Conservation (phyloP, 2,888 invertebrate genomes). For the Drosophila hamatofila region DNA sequence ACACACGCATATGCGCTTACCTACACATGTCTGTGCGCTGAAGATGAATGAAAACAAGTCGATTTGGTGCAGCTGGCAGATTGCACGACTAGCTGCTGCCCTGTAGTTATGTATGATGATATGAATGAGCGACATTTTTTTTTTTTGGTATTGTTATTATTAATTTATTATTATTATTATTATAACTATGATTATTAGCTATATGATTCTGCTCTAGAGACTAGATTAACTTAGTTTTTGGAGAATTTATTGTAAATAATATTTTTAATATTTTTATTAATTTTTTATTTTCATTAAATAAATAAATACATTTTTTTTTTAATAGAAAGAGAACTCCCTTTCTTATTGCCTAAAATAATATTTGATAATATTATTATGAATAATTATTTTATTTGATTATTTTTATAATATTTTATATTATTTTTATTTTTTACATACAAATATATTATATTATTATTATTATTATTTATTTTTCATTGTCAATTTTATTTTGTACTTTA, state of each 20-base stretch:
- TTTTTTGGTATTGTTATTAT: not conserved
- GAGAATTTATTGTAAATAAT: too few species aligned
- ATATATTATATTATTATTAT: not conserved
- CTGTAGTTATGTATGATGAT: not conserved
- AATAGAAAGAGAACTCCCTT: too few species aligned
- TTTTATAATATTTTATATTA: not conserved
- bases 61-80: not conserved
- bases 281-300: too few species aligned
- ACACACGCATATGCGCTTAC: not conserved
- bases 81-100: conserved; percentile 3
- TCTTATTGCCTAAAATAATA: too few species aligned
- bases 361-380: too few species aligned
- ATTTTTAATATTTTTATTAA: not conserved
- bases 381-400: too few species aligned
- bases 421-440: too few species aligned
- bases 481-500: too few species aligned
- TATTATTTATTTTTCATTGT: not conserved
- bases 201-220: too few species aligned
- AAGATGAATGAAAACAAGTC: conserved; percentile 56
- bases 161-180: not conserved
- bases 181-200: not conserved
- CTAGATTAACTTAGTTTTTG: not conserved
- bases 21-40: conserved; percentile 26
- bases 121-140: not conserved
- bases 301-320: too few species aligned